A percentile compares a stretch with the other conserved stretches of the same genome.
Conservation (phyloP, 2,113 vertebrate species). For the Paramormyrops kingsleyae region DNA sequence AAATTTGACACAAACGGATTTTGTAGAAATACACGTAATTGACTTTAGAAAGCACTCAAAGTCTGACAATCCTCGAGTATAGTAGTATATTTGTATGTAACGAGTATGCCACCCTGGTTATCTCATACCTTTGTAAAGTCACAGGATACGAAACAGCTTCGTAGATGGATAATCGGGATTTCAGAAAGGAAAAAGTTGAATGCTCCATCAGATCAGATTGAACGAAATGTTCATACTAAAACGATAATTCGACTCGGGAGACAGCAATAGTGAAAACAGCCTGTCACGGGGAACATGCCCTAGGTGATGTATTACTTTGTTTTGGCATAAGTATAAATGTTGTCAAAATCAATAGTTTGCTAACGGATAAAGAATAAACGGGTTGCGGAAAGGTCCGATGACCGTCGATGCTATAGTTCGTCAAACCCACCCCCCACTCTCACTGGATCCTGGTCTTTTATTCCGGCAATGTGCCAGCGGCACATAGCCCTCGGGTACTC, state of each 20-base stretch:
- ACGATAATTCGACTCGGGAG: background rate
- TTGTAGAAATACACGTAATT: background rate
- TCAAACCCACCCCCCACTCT: background rate
- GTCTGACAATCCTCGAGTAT: conserved; percentile 54
- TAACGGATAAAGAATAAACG: background rate
- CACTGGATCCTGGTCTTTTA: background rate
- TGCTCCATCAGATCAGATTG: background rate
- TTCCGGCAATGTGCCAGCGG: background rate
- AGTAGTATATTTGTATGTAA: background rate
- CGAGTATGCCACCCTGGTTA: background rate
- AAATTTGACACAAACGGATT: background rate
- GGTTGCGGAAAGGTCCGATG: background rate
- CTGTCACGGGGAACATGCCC: background rate
- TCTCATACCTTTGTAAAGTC: background rate
- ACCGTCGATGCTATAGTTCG: background rate
- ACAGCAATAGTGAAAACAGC: conserved; percentile 27
- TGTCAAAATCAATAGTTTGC: background rate
- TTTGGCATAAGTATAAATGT: background rate
- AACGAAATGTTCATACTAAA: conserved; percentile 10
- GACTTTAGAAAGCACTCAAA: conserved; percentile 30
- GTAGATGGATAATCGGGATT: background rate
- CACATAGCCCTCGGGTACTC: background rate
- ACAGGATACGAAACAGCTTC: background rate
- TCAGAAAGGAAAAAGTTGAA: background rate
- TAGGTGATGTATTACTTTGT: background rate